Conservation (phyloP, 1,140 invertebrate genomes). For the Anastrepha obliqua region DNA sequence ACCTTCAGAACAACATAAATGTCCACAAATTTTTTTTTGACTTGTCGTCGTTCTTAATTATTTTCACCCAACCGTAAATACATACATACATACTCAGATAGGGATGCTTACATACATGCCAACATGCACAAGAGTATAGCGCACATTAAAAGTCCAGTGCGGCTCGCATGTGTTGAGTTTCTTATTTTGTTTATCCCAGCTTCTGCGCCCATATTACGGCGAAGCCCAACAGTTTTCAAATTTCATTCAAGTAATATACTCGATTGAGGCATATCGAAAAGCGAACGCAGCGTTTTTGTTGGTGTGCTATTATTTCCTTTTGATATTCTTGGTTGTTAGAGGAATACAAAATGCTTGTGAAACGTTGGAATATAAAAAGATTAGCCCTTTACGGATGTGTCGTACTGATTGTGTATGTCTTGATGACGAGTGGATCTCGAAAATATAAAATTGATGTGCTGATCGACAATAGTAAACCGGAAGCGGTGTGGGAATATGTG, state of each 20-base stretch:
- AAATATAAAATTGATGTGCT: conserved; percentile 72
- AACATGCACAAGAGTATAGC: background rate
- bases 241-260: background rate
- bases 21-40: too few relatives aligned
- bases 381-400: conserved; percentile 60
- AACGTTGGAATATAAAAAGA: conserved; percentile 67
- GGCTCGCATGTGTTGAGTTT: conserved; percentile 13
- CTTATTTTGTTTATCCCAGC: conserved; percentile 3
- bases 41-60: too few relatives aligned
- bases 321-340: background rate
- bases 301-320: background rate
- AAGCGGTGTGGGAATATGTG: conserved; percentile 82
- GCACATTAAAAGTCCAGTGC: background rate
- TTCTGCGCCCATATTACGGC: background rate
- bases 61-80: too few relatives aligned
- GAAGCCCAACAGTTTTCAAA: conserved; percentile 3
- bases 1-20: too few relatives aligned
- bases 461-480: conserved; percentile 77
- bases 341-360: conserved; percentile 56
- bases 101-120: too few relatives aligned
- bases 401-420: conserved; percentile 64
- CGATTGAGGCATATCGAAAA: background rate
- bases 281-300: background rate
- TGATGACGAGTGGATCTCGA: conserved; percentile 68
- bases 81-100: background rate